Percentiles rank a stretch among this genome's conserved stretches.
Conservation (phyloP, 2,113 vertebrate genomes). For the Tetrax tetrax region DNA sequence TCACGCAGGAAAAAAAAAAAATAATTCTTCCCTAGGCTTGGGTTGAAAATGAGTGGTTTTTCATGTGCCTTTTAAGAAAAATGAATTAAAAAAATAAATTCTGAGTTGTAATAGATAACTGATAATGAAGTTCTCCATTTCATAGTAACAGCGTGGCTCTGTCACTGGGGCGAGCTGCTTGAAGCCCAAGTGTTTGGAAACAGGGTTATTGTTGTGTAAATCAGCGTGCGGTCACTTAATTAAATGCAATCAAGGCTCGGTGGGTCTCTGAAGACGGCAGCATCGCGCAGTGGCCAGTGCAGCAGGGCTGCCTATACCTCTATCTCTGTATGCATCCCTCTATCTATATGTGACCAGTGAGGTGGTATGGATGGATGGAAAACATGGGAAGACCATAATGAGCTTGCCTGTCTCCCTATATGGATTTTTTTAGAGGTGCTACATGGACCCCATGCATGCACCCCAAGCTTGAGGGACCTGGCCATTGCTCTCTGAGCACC, state of each 20-base stretch:
- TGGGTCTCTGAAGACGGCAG: background rate
- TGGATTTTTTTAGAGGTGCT: background rate
- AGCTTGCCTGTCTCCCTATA: background rate
- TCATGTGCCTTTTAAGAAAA: background rate
- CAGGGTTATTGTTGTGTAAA: slow-evolving; percentile 38
- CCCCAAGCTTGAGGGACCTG: background rate
- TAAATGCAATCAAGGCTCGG: slow-evolving; percentile 14
- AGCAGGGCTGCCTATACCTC: background rate
- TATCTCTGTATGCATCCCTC: rapidly evolving
- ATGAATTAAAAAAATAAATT: too few species aligned
- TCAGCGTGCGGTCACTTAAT: slow-evolving; percentile 29
- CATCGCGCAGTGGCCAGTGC: background rate
- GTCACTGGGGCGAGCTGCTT: background rate
- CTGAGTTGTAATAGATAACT: background rate
- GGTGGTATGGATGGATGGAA: background rate
- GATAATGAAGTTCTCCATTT: background rate
- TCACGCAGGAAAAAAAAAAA: background rate
- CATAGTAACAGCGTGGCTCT: background rate
- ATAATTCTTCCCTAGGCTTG: background rate
- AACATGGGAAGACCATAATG: background rate
- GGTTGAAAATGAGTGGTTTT: background rate
- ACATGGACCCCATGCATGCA: rapidly evolving
- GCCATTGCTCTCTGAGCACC: background rate
- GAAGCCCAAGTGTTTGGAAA: slow-evolving; percentile 2
- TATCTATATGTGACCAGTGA: rapidly evolving